phyloP scores from a whole-genome alignment of 1,140 invertebrate species.

The Drosophila virilis region DNA sequence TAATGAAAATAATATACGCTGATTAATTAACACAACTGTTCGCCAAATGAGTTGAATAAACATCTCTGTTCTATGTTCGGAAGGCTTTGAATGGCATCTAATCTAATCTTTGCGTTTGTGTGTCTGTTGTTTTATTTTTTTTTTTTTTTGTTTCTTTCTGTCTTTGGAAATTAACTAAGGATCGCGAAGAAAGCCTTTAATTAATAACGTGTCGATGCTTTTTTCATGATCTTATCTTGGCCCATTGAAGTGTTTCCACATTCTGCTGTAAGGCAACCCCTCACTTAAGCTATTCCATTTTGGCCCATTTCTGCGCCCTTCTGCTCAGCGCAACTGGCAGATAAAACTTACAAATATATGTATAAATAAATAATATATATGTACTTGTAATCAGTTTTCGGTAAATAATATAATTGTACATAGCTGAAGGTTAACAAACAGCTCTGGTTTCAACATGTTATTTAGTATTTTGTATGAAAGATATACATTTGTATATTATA shows the following conservation, averaged over 20 bases:
- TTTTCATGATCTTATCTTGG: background rate
- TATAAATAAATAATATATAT: too few species aligned
- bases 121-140: background rate
- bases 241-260: conserved; percentile 1
- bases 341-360: too few species aligned
- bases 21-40: conserved; percentile 20
- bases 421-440: too few species aligned
- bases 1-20: too few species aligned
- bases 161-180: conserved; percentile 11
- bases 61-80: background rate
- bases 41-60: conserved; percentile 8
- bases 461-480: too few species aligned
- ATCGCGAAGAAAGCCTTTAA: conserved; percentile 18
- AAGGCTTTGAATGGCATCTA: conserved; percentile 4
- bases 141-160: background rate
- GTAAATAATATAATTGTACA: too few species aligned
- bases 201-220: conserved; percentile 8
- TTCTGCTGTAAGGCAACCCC: background rate
- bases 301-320: too few species aligned
- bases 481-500: background rate
- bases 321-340: too few species aligned
- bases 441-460: too few species aligned
- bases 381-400: too few species aligned
- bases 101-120: conserved; percentile 31
- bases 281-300: background rate